Evolutionary conservation across 1,140 invertebrate genomes (phyloP), one percentile per base, ranked within the genome.

Genomic region (Littorina saxatilis): DNA sequence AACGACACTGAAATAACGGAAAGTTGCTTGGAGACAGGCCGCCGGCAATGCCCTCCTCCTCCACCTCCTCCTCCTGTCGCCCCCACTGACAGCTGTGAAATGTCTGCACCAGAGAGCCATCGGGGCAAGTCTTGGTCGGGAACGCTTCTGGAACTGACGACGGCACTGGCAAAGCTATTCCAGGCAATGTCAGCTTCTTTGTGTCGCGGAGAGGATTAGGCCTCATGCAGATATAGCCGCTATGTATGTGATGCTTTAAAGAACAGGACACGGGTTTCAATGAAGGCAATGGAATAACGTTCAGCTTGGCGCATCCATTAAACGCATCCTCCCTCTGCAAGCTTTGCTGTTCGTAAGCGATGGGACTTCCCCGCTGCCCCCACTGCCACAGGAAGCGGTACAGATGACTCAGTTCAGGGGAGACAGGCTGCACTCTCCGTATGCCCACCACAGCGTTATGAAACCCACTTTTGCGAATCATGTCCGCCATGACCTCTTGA

Each of bases 321-420:
- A 58, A 23, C 37, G 29, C 11, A 35, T 52, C 52, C 23, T 13
- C 29, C 58, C 74, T 55, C 47, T 76, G 74, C 2, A 58, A 29
- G 2, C 13, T 5, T n/a, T 35, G 40, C 39, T 76, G 74, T 35
- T 76, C 32, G 37, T 76, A 58, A 55, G 74, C 74, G 4, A 76
- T 58, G n/a, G 40, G 15, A 20, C 74, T 76, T 7, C 74, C 74
- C 37, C 17, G 32, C 2, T n/a, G 50, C 39, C 74, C 74, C 74
- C 74, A 76, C 29, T 76, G 74, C 74, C 74, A 76, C 9, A 76
- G 27, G 39, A 76, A 76, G 4, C 74, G 23, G 39, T 76, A 76
- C 1, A 76, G 50, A 27, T 72, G 68, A 7, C 23, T 39, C n/a
- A 32, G 27, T 20, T 72, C 40, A 4, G 23, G 7, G 1, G 68